Base-by-base conservation (phyloP, 2,113 vertebrate genomes). In the Eudyptes chrysolophus region DNA sequence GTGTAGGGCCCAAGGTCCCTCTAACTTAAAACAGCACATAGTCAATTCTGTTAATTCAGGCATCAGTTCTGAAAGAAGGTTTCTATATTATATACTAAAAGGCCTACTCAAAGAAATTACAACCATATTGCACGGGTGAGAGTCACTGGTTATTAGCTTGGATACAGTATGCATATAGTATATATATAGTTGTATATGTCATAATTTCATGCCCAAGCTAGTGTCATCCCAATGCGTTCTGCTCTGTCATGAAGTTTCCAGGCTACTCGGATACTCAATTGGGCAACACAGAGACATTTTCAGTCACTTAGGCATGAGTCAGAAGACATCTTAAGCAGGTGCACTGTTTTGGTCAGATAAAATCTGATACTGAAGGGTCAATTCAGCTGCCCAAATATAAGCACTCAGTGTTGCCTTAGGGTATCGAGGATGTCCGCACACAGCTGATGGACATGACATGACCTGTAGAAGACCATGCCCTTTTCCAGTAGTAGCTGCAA, bases 41-140 rank as follows among this genome's bases (percentile, higher is more conserved):
- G n/a, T 44, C 8, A 55, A 29, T 70, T 62, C 42, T 44, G 26
- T 32, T 81, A 74, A 54, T 42, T 64, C 29, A 52, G 20, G 3
- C 10, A 78, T 27, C 30, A 48, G 7, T 61, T 76, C 52, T 76
- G 24, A 8, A 84, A 49, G 17, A 9, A 51, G 9, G 20, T 30
- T 68, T 64, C 49, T 84, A 15, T 16, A 32, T 11, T 27, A 16
- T 7, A 13, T 4, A 64, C 36, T 24, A 24, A 17, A 61, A n/a
- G 30, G 57, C 15, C 5, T 36, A 27, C 7, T 11, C 20, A 17
- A 42, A 79, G 16, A 61, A 82, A 38, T n/a, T 42, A 51, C 76
- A 48, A 16, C 11, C 30, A 24, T 5, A 29, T 34, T 34, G 21
- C 16, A 34, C 0, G 2, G 34, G 1, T n/a, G 20, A 32, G 21